Evolutionary conservation across 2,888 invertebrate genomes (phyloP), one percentile per base, ranked within the genome.

Genomic region (Dorcus parallelipipedus): DNA sequence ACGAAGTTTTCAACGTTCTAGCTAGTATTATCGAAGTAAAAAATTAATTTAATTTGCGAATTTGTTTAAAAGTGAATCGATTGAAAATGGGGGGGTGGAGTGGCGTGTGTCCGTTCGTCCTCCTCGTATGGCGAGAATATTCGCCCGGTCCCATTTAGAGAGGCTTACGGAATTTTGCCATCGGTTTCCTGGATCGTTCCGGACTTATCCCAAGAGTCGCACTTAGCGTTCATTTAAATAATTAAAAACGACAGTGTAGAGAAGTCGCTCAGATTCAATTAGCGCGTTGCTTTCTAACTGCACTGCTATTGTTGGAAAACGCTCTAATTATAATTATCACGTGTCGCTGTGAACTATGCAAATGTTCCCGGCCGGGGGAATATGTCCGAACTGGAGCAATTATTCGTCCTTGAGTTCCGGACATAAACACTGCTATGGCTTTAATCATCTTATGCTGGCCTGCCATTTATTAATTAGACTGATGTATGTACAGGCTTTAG

Each of bases 381-480:
- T 52, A 50, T 53, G 54, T 54, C 51, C 52, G 49, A 58, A 62
- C 52, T 57, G 54, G 59, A 61, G 60, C 61, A 61, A 63, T 61
- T 67, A 64, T 63, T 58, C 59, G 59, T 64, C 63, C 63, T 60
- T 55, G 52, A 58, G 58, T 50, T 58, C 49, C 40, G 58, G 53
- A 57, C 53, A 59, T 64, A 64, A 59, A 64, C 60, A 64, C 59
- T 49, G 59, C 67, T 67, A 70, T 67, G 66, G 71, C 71, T 71
- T 70, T 71, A 71, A 71, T 70, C 69, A 70, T 70, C 70, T 73
- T 73, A 74, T 73, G 68, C 67, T 68, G 71, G 72, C 68, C 71
- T 69, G 72, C 74, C 72, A 75, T 76, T 76, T 76, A 76, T 76
- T 77, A 77, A 77, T 77, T 77, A 77, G 73, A 73, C 71, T 76